Evolutionary conservation across 2,113 vertebrate genomes (phyloP).

Genomic region (Aviceda subcristata): DNA sequence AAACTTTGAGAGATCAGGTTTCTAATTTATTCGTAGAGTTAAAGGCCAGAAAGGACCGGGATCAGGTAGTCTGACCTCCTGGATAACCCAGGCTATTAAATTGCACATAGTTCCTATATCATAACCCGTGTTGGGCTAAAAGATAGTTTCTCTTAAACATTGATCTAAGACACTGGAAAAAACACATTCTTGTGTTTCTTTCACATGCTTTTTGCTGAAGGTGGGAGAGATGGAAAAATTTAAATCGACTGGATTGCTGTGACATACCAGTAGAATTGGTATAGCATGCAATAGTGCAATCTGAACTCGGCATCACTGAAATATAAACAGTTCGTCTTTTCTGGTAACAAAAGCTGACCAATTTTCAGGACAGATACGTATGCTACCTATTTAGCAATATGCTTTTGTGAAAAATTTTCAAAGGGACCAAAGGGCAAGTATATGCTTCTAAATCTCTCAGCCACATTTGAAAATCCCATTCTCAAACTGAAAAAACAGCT

Average conservation of each 20-base stretch:
- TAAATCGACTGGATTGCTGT: neutral
- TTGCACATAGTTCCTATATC: neutral
- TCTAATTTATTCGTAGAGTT: constrained; percentile 43
- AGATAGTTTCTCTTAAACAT: neutral
- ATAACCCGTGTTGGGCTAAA: neutral
- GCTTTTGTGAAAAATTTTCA: neutral
- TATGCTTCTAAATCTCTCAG: neutral
- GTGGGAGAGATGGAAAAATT: neutral
- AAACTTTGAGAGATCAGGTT: constrained; percentile 51
- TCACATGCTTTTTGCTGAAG: neutral
- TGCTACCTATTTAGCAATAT: neutral
- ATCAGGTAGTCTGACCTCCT: constrained; percentile 54
- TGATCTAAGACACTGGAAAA: neutral
- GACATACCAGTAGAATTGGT: neutral
- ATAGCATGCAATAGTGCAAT: rapidly evolving
- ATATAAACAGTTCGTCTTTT: neutral
- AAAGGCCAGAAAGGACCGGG: constrained; percentile 39
- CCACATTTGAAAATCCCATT: neutral
- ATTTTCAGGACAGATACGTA: neutral
- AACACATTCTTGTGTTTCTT: neutral
- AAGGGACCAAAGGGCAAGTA: neutral
- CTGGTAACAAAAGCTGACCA: neutral
- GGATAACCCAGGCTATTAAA: constrained; percentile 38
- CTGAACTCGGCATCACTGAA: neutral
- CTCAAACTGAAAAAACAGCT: neutral